Percentiles rank a stretch among this genome's conserved stretches.
phyloP scores from a whole-genome alignment of 1,140 invertebrate genomes.

The Araneus ventricosus region DNA sequence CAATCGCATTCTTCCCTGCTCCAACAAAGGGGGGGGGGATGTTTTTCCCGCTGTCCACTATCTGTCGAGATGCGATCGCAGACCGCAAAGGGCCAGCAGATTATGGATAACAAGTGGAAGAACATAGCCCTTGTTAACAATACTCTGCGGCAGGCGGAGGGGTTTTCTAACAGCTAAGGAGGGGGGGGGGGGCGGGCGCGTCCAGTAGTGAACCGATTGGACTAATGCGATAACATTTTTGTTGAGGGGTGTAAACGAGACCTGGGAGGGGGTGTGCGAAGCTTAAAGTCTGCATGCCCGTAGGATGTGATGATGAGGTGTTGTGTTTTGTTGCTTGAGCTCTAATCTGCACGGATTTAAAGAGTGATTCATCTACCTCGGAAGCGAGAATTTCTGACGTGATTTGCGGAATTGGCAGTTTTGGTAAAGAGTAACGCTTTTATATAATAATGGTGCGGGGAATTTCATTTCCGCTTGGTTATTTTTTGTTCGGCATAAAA shows the following conservation, averaged over 20 bases:
- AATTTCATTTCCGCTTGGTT: too few relatives aligned
- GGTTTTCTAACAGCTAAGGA: conserved; percentile 69
- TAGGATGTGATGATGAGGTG: not conserved
- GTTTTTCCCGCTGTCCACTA: conserved; percentile 63
- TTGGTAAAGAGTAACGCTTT: too few relatives aligned
- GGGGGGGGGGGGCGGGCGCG: conserved; percentile 15
- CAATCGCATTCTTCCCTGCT: not conserved
- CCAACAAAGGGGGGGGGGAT: not conserved
- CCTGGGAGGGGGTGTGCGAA: not conserved
- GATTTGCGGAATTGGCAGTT: too few relatives aligned
- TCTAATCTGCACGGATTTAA: not conserved
- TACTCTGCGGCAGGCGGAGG: conserved; percentile 56
- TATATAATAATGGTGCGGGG: too few relatives aligned
- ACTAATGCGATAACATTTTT: conserved; percentile 64
- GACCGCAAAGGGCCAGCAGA: conserved; percentile 64
- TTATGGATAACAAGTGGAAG: conserved; percentile 67
- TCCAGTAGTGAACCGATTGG: conserved; percentile 44
- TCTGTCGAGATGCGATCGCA: conserved; percentile 48
- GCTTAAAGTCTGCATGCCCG: not conserved
- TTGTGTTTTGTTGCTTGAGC: not conserved
- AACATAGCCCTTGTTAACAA: conserved; percentile 66
- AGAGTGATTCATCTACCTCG: not conserved
- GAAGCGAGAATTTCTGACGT: too few relatives aligned
- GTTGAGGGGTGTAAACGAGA: conserved; percentile 50
- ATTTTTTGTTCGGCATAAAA: too few relatives aligned